Percentiles rank a stretch among this genome's conserved stretches.
Evolutionary conservation across 1,140 invertebrate genomes (phyloP).

Genomic region (Dinothrombium tinctorium): DNA sequence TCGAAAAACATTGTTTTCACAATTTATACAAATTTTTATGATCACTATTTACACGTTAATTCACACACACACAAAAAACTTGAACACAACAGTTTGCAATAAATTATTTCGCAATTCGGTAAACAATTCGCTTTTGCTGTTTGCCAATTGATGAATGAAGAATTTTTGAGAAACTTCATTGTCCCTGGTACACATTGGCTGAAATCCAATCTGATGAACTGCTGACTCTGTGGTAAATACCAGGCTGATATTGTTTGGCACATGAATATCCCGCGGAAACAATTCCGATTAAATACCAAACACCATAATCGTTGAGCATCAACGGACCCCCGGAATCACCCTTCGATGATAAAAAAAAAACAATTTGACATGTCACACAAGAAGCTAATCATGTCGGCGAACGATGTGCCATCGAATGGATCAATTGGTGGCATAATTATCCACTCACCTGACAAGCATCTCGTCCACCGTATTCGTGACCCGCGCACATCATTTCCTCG

Average conservation of each 20-base stretch:
- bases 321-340: constrained; percentile 60
- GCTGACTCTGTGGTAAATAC: constrained; percentile 77
- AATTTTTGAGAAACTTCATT: neutral
- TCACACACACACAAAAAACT: too few relatives aligned
- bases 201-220: constrained; percentile 80
- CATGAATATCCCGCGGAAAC: constrained; percentile 64
- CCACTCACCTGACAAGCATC: constrained; percentile 34
- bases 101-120: too few relatives aligned
- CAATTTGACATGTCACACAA: neutral
- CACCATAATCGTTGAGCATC: constrained; percentile 32
- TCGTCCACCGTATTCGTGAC: constrained; percentile 67
- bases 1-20: too few relatives aligned
- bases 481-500: constrained; percentile 90
- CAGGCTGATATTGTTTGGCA: constrained; percentile 57
- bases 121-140: neutral
- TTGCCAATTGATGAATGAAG: neutral
- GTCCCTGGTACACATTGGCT: constrained; percentile 17
- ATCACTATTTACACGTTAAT: too few relatives aligned
- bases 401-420: neutral
- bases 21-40: too few relatives aligned
- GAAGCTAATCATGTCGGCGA: neutral
- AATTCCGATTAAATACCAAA: constrained; percentile 55
- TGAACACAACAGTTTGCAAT: too few relatives aligned
- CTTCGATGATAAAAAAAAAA: constrained; percentile 22
- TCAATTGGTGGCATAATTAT: too few relatives aligned